Evolutionary conservation across 2,113 vertebrate species (phyloP), one percentile per base, ranked within the genome.

Genomic region (Archocentrus centrarchus): DNA sequence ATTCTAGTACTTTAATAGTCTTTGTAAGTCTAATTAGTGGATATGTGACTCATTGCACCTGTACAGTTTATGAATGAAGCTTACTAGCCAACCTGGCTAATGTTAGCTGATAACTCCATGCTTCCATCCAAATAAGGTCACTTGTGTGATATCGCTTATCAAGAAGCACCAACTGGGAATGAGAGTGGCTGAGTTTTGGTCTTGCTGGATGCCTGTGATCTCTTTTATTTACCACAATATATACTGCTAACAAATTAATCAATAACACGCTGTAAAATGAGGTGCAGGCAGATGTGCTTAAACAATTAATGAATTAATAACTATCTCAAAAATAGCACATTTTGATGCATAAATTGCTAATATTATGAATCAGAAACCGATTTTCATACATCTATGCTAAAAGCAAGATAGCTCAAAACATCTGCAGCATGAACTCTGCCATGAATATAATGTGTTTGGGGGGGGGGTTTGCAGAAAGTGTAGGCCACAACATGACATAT

Each of bases 401-500:
- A 53, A 70, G 24, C 50, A 53, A 5, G 17, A 53, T 70, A 32
- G 44, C 66, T 11, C 44, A 53, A 73, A 47, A 73, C 18, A 8
- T 73, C 68, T 73, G 68, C 0, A 73, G 50, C 7, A 53, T 24
- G 32, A 4, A 53, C 44, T 73, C 27, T 73, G 53, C 47, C 68
- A 73, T 53, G 55, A 55, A 73, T 35, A 73, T 73, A 47, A 47
- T 55, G 2, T 73, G 24, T 27, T 73, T 32, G 17, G 50, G 30
- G 30, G 30, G 30, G 27, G 27, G 27, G 27, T 1, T 22, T 30
- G 30, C 30, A 30, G 30, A 30, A 53, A 73, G 27, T 53, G 47
- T 30, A 73, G 47, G 68, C 68, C 68, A 35, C 47, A 73, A 64
- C 41, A 59, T 58, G 73, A 77, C 64, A 73, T 68, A 73, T 11